Percentiles rank a stretch among this genome's conserved stretches.
phyloP scores from a whole-genome alignment of 92 coral and sea anemone genomes.

The Porites divaricata region DNA sequence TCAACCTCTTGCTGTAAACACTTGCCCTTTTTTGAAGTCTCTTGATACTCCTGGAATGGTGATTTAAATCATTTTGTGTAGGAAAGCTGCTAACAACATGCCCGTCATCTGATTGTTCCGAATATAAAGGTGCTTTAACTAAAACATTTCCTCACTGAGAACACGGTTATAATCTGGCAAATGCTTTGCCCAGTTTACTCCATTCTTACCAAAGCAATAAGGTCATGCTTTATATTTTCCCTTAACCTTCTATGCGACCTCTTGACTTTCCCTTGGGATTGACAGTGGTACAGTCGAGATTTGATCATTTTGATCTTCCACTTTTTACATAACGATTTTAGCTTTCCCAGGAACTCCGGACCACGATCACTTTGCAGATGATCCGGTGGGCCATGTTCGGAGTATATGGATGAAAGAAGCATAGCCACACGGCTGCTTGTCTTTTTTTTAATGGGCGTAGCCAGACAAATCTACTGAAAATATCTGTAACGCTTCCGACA shows the following conservation, averaged over 20 bases:
- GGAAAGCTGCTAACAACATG: conserved; percentile 6
- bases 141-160: conserved; percentile 24
- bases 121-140: conserved; percentile 28
- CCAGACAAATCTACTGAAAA: conserved; percentile 42
- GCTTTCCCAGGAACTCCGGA: conserved; percentile 30
- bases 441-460: conserved; percentile 31
- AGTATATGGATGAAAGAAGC: conserved; percentile 20
- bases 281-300: conserved; percentile 58
- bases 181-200: conserved; percentile 36
- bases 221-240: conserved; percentile 48
- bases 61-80: too few relatives aligned
- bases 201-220: conserved; percentile 13
- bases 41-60: too few relatives aligned
- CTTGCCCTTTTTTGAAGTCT: too few relatives aligned
- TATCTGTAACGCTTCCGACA: conserved; percentile 32
- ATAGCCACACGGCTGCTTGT: conserved; percentile 40
- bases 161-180: conserved; percentile 21
- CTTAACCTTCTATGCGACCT: conserved; percentile 54
- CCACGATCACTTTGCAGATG: conserved; percentile 51
- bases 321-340: conserved; percentile 22
- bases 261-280: conserved; percentile 63
- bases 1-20: too few relatives aligned
- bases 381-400: conserved; percentile 53
- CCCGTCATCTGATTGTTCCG: conserved; percentile 16
- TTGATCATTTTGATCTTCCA: conserved; percentile 37